Percentiles rank a stretch among this genome's conserved stretches.
Evolutionary conservation across 1,140 invertebrate genomes (phyloP).

Genomic region (Drosophila kikkawai): DNA sequence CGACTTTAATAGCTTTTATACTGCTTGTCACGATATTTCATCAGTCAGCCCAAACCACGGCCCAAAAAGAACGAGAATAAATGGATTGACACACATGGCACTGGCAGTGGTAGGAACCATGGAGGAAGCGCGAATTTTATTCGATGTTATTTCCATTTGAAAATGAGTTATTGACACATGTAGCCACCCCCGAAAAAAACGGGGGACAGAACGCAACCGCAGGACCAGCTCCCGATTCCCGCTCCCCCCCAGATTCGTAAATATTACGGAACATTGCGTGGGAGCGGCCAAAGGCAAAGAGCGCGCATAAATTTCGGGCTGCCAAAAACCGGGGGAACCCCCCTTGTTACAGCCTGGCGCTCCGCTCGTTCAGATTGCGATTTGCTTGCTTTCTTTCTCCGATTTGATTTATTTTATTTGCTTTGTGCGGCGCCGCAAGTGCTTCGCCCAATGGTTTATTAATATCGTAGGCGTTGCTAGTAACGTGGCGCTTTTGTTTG

Average conservation of each 20-base stretch:
- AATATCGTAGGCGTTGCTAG: constrained; percentile 78
- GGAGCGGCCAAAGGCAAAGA: constrained; percentile 59
- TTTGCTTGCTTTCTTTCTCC: constrained; percentile 70
- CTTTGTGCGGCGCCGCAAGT: constrained; percentile 83
- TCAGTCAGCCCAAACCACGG: constrained; percentile 68
- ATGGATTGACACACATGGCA: constrained; percentile 67
- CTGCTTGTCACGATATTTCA: constrained; percentile 84
- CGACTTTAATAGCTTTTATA: constrained; percentile 84
- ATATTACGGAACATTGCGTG: constrained; percentile 49
- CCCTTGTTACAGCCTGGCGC: constrained; percentile 68
- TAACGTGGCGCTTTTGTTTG: constrained; percentile 62
- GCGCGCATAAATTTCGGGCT: constrained; percentile 76
- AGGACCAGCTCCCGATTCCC: constrained; percentile 28
- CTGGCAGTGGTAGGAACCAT: constrained; percentile 31
- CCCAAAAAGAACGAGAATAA: constrained; percentile 31
- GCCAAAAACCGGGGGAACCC: constrained; percentile 47
- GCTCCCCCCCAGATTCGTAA: constrained; percentile 12
- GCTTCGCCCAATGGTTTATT: constrained; percentile 74
- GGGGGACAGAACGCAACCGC: constrained; percentile 35
- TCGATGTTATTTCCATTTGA: constrained; percentile 82
- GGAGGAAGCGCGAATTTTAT: constrained; percentile 76
- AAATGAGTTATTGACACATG: constrained; percentile 79
- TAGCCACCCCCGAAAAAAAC: constrained; percentile 62
- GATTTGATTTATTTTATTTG: constrained; percentile 85
- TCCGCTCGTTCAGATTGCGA: constrained; percentile 71